Evolutionary conservation across 2,888 invertebrate species (phyloP).

Genomic region (Diaphora mendica): DNA sequence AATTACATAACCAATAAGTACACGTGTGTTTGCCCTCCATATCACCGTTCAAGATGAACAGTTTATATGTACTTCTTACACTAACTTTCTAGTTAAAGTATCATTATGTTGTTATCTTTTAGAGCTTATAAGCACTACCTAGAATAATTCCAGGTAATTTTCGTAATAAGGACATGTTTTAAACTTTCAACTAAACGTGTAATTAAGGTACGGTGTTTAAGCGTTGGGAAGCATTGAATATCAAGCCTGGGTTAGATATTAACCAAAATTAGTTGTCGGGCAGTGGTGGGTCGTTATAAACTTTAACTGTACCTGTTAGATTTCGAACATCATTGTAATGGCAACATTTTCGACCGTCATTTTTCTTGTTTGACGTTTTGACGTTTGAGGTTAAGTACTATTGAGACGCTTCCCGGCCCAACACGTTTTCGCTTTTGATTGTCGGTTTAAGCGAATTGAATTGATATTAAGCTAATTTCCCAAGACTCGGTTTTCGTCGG

Average conservation of each 20-base stretch:
- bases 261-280: neutral
- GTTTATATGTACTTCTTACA: slow-evolving; percentile 5
- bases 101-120: slow-evolving; percentile 15
- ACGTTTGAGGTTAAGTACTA: too few relatives aligned
- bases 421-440: too few relatives aligned
- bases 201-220: neutral
- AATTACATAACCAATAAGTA: neutral
- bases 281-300: too few relatives aligned
- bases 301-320: too few relatives aligned
- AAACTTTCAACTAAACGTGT: neutral
- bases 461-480: too few relatives aligned
- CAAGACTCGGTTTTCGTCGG: too few relatives aligned
- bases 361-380: too few relatives aligned
- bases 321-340: too few relatives aligned
- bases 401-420: too few relatives aligned
- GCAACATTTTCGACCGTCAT: too few relatives aligned
- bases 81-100: slow-evolving; percentile 13
- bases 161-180: slow-evolving; percentile 1
- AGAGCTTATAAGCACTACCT: slow-evolving; percentile 12
- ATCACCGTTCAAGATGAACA: slow-evolving; percentile 2
- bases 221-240: neutral
- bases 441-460: too few relatives aligned
- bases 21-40: neutral
- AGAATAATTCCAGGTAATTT: slow-evolving; percentile 9
- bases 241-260: neutral